Evolutionary conservation across 2,113 vertebrate genomes (phyloP).

Genomic region (Orthonyx spaldingii): DNA sequence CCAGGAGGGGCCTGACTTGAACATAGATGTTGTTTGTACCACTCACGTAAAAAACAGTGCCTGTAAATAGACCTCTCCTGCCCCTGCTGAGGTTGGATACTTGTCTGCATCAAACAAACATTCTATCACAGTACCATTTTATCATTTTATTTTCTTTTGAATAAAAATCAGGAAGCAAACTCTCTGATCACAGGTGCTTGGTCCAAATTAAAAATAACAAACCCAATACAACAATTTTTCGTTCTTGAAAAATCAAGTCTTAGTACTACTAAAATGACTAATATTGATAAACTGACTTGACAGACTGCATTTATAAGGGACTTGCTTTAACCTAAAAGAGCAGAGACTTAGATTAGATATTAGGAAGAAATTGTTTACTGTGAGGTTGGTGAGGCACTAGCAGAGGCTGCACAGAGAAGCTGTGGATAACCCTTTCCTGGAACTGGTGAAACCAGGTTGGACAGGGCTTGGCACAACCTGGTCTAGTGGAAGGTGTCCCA

Average conservation of each 20-base stretch:
- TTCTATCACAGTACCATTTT: too few species aligned
- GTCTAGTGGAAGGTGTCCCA: background rate
- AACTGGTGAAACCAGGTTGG: background rate
- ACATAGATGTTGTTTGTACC: background rate
- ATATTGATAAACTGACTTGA: background rate
- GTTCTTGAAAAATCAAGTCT: background rate
- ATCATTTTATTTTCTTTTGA: background rate
- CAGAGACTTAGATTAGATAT: background rate
- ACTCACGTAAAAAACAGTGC: accelerated
- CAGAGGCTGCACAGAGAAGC: background rate
- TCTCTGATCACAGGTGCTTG: background rate
- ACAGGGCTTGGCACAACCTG: background rate
- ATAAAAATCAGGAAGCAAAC: background rate
- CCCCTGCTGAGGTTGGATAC: background rate
- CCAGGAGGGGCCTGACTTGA: background rate
- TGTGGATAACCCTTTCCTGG: background rate
- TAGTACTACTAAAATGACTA: background rate
- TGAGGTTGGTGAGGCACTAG: background rate
- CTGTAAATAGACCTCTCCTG: background rate
- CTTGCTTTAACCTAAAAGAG: background rate
- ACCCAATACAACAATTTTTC: background rate
- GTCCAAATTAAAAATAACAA: background rate
- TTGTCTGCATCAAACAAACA: background rate
- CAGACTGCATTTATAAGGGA: background rate
- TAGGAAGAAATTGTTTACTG: background rate